Evolutionary conservation across 1,140 invertebrate genomes (phyloP), one percentile per base, ranked within the genome.

Genomic region (Euborellia annulipes): DNA sequence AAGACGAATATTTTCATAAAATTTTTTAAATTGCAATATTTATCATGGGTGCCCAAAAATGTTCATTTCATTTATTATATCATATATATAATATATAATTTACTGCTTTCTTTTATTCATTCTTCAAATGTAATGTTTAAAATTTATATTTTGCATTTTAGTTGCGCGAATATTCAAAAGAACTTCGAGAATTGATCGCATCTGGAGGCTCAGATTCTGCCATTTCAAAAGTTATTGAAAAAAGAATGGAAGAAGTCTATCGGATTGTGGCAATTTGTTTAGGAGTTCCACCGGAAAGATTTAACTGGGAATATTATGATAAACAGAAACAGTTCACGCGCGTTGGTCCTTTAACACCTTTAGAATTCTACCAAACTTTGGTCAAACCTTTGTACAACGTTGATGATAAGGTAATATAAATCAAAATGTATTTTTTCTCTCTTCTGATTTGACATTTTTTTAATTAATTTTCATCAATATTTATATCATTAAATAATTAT

Each of bases 281-380:
- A n/a, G 84, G 85, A 40, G 76, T 83, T 27, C 87, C 88, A 2
- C 72, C 76, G n/a, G 72, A 82, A 49, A 78, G 71, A 21, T 82
- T 92, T 55, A 82, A 73, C 1, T 92, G 82, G 76, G 84, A 85
- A 51, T 92, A 83, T 62, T 89, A 89, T 62, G 83, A 87, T 55
- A 91, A 90, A 57, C 75, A 76, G 7, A 92, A 91, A 59, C 64
- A 66, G 16, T 89, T 82, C 60, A 70, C 81, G 40, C 71, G 62
- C 14, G 64, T 90, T 41, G 87, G 85, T 0, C 76, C 82, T 0
- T 68, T 91, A 1, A 78, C 76, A 3, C 82, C 86, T 7, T 51
- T 76, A 2, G 73, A 89, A 38, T 92, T 92, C 59, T 92, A 93
- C 58, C 68, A 81, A 44, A 68, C 76, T 39, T 72, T 81, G 57